Evolutionary conservation across 2,797 vertebrate genomes (phyloP).

Genomic region (Ambastaia sidthimunki): DNA sequence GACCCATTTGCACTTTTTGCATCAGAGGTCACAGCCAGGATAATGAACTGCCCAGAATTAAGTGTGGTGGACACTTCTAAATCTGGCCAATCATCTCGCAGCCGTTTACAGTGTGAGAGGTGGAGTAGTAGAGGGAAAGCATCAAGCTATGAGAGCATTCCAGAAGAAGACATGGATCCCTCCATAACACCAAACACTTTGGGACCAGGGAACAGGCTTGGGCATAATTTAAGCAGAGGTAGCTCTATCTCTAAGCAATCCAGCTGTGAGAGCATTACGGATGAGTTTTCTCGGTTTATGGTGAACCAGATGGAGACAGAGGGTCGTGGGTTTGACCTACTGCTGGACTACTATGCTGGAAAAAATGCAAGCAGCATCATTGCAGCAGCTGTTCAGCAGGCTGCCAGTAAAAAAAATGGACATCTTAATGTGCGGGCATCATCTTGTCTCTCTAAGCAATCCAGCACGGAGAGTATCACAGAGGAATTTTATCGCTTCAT

Average conservation of each 20-base stretch:
- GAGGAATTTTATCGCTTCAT: slow-evolving; percentile 98
- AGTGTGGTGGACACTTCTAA: slow-evolving; percentile 88
- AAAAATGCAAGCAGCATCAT: slow-evolving; percentile 94
- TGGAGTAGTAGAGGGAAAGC: slow-evolving; percentile 90
- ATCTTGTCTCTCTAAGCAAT: slow-evolving; percentile 94
- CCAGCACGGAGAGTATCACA: slow-evolving; percentile 97
- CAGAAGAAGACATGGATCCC: slow-evolving; percentile 87
- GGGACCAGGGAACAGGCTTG: slow-evolving; percentile 81
- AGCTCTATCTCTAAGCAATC: slow-evolving; percentile 98
- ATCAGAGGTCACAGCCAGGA: slow-evolving; percentile 92
- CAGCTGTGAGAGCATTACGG: slow-evolving; percentile 98
- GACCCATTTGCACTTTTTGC: slow-evolving; percentile 91
- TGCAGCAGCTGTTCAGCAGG: slow-evolving; percentile 90
- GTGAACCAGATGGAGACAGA: slow-evolving; percentile 98
- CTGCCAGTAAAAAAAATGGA: slow-evolving; percentile 85
- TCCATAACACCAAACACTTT: slow-evolving; percentile 80
- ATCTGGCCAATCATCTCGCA: slow-evolving; percentile 84
- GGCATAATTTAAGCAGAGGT: slow-evolving; percentile 89
- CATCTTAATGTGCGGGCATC: slow-evolving; percentile 86
- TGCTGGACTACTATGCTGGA: slow-evolving; percentile 96
- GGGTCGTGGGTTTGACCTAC: slow-evolving; percentile 92
- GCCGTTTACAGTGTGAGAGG: slow-evolving; percentile 87
- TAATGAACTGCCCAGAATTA: slow-evolving; percentile 93
- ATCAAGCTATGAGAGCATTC: slow-evolving; percentile 96
- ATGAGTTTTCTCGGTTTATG: slow-evolving; percentile 98